Base-by-base conservation (phyloP, 30 jellyfish, hydroid and myxozoan species). In the Aurelia sp. region DNA sequence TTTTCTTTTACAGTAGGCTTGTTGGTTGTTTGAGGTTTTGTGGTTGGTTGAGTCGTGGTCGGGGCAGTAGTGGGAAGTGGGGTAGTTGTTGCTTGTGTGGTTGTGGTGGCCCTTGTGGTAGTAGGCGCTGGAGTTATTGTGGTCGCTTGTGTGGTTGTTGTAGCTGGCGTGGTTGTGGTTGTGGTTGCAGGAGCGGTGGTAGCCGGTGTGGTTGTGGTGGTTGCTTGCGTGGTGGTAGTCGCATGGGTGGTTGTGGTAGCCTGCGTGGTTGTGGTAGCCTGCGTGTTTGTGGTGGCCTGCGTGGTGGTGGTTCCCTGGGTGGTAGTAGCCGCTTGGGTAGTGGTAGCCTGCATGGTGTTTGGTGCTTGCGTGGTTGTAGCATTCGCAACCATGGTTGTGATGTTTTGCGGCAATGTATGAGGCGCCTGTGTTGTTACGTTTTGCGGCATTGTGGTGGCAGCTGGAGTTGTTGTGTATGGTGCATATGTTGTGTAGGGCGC, bases 101-200 rank as follows among this genome's bases (percentile, higher is more conserved):
- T 48, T 15, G 86, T 47, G 72, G 97, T 72, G 3, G 90, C 22
- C 58, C 86, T 10, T 0, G 69, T 35, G 30, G 92, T 71, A 4
- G 91, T 23, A 3, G 73, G 17, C 50, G 92, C 50, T 59, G 84
- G 47, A 17, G 87, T n/a, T 13, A 63, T 37, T 11, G 83, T 66
- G 12, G 90, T 15, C 2, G 87, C 64, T 4, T 75, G 48, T 44
- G 78, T 51, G 20, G 97, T 80, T 16, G 97, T 80, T 16, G 88
- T 71, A 4, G 88, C 59, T 19, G 71, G 62, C 37, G 71, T 58
- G 47, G 87, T 18, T 27, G 78, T 30, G 35, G 91, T 79, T 57
- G 92, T 31, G 15, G 81, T 20, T 22, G 96, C 53, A 30, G 89
- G 88, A 48, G 93, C 22, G 9, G 85, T 31, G 6, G 96, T 78